Evolutionary conservation across 2,113 vertebrate genomes (phyloP).

Genomic region (Mormyrus lacerda): DNA sequence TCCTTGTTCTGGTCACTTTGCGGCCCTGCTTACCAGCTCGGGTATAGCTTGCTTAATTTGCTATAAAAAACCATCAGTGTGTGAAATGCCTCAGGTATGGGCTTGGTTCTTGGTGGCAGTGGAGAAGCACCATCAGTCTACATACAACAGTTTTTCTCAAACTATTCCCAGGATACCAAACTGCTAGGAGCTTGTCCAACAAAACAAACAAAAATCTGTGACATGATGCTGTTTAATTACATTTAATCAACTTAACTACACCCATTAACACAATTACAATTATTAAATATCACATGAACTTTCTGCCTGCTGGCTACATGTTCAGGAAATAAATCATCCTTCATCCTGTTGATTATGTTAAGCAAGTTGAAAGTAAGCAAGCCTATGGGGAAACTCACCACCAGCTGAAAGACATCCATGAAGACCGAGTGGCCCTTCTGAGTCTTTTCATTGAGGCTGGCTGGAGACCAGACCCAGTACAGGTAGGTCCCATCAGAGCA

Average conservation of each 20-base stretch:
- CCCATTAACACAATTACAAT: background rate
- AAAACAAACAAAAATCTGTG: background rate
- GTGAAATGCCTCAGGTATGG: background rate
- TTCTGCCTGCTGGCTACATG: background rate
- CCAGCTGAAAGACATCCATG: slow-evolving; percentile 92
- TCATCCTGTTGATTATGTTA: background rate
- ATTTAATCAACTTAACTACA: background rate
- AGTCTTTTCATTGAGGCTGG: slow-evolving; percentile 94
- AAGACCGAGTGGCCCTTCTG: slow-evolving; percentile 97
- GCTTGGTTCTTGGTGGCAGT: background rate
- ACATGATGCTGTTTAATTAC: background rate
- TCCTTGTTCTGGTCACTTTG: background rate
- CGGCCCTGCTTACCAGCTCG: background rate
- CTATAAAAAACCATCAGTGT: background rate
- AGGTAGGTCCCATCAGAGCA: slow-evolving; percentile 93
- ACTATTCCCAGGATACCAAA: background rate
- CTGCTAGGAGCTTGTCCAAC: background rate
- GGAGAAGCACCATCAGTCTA: background rate
- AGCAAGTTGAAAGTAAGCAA: background rate
- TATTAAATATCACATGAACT: background rate
- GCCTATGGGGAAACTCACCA: slow-evolving; percentile 46
- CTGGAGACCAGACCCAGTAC: slow-evolving; percentile 98
- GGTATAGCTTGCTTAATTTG: background rate
- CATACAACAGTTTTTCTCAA: background rate
- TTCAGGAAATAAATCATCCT: background rate